These are phyloP conservation scores for Pipistrellus nathusii DNA, from an alignment of 2,797 vertebrate species.

Conservation along the genomic window DNA sequence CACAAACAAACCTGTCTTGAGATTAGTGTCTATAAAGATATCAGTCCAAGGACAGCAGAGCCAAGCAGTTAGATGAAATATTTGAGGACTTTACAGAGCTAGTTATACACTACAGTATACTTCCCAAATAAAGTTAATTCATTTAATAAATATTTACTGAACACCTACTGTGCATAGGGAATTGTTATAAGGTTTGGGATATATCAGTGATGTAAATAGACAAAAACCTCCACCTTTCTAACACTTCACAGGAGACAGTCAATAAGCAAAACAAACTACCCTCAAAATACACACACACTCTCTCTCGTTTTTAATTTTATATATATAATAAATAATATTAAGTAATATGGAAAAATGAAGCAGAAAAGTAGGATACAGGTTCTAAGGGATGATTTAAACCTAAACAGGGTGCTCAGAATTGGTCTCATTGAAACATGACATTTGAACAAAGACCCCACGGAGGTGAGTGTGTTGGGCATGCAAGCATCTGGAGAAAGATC, in stretches of 20 bases:
- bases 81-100: neutral
- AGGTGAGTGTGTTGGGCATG: neutral
- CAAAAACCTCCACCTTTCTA: neutral
- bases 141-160: constrained; percentile 20
- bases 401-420: neutral
- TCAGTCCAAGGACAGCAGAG: neutral
- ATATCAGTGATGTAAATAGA: neutral
- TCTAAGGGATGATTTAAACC: neutral
- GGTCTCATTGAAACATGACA: neutral
- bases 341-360: neutral
- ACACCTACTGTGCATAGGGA: neutral
- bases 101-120: neutral
- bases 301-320: neutral
- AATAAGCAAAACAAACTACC: neutral
- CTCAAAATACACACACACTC: neutral
- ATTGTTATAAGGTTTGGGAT: neutral
- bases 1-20: neutral
- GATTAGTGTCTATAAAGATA: neutral
- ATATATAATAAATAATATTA: neutral
- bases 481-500: neutral
- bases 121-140: constrained; percentile 35
- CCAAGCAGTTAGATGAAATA: neutral
- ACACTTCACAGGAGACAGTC: neutral
- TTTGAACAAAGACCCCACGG: neutral
- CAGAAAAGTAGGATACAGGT: neutral